Conservation (phyloP, 2,888 invertebrate species). For the Heliconius aoede region DNA sequence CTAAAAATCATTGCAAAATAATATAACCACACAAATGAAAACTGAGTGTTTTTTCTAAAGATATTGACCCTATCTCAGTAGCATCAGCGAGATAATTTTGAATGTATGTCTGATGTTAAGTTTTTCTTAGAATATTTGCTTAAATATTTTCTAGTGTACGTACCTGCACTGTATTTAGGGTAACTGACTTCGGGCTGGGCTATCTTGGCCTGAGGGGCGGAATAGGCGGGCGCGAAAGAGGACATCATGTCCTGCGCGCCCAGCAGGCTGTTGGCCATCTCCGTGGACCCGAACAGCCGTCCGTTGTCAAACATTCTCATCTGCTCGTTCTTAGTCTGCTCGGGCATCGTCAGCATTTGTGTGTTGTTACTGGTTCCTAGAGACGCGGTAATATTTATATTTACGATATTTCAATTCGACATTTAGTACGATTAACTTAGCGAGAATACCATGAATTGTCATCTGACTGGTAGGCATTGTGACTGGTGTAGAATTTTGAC, state of each 20-base stretch:
- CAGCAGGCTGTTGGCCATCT: conserved; percentile 71
- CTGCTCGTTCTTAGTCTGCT: conserved; percentile 73
- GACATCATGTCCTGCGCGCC: conserved; percentile 67
- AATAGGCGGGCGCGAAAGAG: conserved; percentile 65
- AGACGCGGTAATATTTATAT: conserved; percentile 47
- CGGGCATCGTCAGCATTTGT: conserved; percentile 72
- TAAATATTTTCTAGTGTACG: conserved; percentile 41
- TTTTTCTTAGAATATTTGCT: too few species aligned
- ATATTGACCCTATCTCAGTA: too few species aligned
- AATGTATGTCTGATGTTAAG: too few species aligned
- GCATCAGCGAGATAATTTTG: too few species aligned
- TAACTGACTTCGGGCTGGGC: conserved; percentile 65
- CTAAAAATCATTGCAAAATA: conserved; percentile 46
- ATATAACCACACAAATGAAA: not conserved
- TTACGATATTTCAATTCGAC: conserved; percentile 12
- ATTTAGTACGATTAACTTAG: conserved; percentile 27
- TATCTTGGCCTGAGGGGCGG: conserved; percentile 65
- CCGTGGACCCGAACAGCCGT: conserved; percentile 67
- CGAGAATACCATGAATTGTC: conserved; percentile 71
- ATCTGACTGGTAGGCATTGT: conserved; percentile 78
- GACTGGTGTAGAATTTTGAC: conserved; percentile 59
- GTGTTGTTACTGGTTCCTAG: conserved; percentile 73
- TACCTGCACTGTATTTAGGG: conserved; percentile 71
- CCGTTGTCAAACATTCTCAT: conserved; percentile 72
- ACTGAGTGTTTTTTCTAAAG: too few species aligned